Base-by-base conservation (phyloP, 2,797 vertebrate genomes). In the Alfaro cultratus region DNA sequence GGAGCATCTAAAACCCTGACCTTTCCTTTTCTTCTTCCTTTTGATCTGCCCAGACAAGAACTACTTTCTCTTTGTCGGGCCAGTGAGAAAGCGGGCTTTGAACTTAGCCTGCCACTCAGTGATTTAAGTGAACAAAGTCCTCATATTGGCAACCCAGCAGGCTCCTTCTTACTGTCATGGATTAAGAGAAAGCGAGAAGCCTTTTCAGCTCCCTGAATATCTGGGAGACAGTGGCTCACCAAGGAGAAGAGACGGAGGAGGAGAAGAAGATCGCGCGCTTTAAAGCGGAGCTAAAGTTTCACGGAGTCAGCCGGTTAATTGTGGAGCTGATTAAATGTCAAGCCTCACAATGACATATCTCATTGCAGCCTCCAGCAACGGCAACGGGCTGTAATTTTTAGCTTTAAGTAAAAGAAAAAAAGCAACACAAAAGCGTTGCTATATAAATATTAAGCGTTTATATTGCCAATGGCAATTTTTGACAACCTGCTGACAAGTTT, bases 21-120 rank as follows among this genome's bases (percentile, higher is more conserved):
- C 95, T 95, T 94, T 91, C 83, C 88, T 83, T 83, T 74, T 86
- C 86, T 78, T 80, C 86, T 83, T 87, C 81, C 79, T 93, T 96
- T 96, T 96, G 94, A 96, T 95, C 94, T 85, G 29, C 89, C 91
- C 88, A 91, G 85, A 93, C 91, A 86, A 81, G 75, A 92, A 88
- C 85, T 75, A 84, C 91, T 89, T 94, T 88, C 87, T 86, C 89
- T 86, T 93, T 92, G 93, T 93, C 91, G 90, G 90, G 80, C 90
- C 88, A 87, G 82, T 67, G 70, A 43, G 45, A 64, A 92, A 81
- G 91, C 91, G 90, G 87, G 88, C 94, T 96, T 96, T 95, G 95
- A 95, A 95, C 93, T 94, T 85, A 49, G 89, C 88, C 88, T 86
- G 88, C 88, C 85, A 88, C 90, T 92, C 87, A 79, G 84, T 83